phyloP scores from a whole-genome alignment of 2,888 invertebrate species.

The Tachina lurida region DNA sequence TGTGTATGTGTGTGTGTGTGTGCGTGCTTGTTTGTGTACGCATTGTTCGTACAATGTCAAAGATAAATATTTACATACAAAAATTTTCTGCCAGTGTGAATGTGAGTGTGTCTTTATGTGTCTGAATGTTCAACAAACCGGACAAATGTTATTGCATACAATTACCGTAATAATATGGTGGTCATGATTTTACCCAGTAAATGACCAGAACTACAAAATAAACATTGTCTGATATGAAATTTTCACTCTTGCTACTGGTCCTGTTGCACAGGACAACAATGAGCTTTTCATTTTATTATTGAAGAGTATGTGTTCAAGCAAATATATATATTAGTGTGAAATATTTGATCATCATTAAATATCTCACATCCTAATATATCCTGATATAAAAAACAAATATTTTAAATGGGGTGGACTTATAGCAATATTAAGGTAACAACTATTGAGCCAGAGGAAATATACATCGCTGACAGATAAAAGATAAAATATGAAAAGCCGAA shows the following conservation, averaged over 20 bases:
- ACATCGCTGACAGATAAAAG: too few relatives aligned
- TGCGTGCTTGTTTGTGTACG: not conserved
- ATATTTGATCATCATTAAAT: not conserved
- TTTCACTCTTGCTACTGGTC: slow-evolving; percentile 25
- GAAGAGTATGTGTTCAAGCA: not conserved
- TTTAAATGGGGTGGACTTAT: too few relatives aligned
- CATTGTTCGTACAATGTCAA: slow-evolving; percentile 46
- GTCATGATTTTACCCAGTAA: slow-evolving; percentile 65
- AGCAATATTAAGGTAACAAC: too few relatives aligned
- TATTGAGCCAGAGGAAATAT: too few relatives aligned
- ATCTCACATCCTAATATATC: too few relatives aligned
- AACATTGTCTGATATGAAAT: slow-evolving; percentile 43
- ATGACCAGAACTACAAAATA: slow-evolving; percentile 67
- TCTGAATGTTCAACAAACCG: slow-evolving; percentile 63
- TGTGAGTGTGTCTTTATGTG: slow-evolving; percentile 2
- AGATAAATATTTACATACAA: slow-evolving; percentile 63
- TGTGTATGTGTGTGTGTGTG: not conserved
- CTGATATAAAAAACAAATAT: too few relatives aligned
- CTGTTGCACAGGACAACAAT: slow-evolving; percentile 5
- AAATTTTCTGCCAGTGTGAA: not conserved
- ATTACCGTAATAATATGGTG: slow-evolving; percentile 69
- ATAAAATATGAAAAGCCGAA: too few relatives aligned
- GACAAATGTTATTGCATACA: slow-evolving; percentile 71
- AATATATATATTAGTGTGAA: not conserved
- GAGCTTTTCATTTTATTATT: slow-evolving; percentile 8